Conservation (phyloP, 2,888 invertebrate species). For the Sarcophaga caerulescens region DNA sequence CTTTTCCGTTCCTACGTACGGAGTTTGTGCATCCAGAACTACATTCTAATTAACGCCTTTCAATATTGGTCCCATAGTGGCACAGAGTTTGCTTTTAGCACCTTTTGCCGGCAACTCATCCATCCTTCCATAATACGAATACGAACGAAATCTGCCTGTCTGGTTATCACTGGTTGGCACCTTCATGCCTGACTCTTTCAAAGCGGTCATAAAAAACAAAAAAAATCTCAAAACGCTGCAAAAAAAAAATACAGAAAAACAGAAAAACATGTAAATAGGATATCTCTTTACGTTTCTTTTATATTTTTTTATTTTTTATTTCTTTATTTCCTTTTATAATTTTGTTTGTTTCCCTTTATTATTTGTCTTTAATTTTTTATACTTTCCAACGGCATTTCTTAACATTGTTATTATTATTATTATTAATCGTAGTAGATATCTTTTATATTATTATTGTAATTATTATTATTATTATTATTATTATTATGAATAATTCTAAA, state of each 20-base stretch:
- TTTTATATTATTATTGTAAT: background rate
- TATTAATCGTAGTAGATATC: too few species aligned
- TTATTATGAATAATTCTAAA: too few species aligned
- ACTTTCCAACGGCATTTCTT: constrained; percentile 4
- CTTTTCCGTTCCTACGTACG: background rate
- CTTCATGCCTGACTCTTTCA: constrained; percentile 59
- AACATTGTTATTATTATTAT: background rate
- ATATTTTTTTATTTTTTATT: background rate
- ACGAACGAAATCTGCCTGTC: background rate
- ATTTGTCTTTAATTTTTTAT: background rate
- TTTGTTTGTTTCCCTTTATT: constrained; percentile 45
- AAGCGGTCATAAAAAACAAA: constrained; percentile 20
- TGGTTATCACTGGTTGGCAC: constrained; percentile 60
- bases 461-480: constrained; percentile 9
- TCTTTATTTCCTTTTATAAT: constrained; percentile 34
- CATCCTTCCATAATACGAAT: background rate
- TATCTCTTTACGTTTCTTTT: constrained; percentile 36
- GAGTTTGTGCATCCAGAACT: background rate
- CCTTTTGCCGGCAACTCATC: background rate
- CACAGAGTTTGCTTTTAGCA: constrained; percentile 35
- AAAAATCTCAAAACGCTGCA: constrained; percentile 62
- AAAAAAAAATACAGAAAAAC: constrained; percentile 7
- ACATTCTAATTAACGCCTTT: constrained; percentile 17
- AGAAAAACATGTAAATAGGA: constrained; percentile 60
- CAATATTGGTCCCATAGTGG: constrained; percentile 7